Evolutionary conservation across 2,797 vertebrate genomes (phyloP).

Genomic region (Eurystomus glaucurus): DNA sequence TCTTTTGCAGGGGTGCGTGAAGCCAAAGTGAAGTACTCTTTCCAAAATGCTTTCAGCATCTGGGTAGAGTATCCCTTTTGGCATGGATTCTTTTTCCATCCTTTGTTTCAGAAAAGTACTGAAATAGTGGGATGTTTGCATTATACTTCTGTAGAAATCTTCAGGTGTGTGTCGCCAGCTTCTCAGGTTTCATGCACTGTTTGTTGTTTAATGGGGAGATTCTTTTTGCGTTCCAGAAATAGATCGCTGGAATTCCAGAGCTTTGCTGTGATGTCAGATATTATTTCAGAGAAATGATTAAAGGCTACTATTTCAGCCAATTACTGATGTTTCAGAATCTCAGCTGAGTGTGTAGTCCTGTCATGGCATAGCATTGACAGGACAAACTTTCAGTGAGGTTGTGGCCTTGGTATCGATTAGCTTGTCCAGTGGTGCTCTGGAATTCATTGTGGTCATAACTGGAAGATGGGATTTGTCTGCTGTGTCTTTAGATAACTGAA

Average conservation of each 20-base stretch:
- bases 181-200: background rate
- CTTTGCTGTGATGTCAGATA: background rate
- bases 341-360: background rate
- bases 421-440: background rate
- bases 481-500: background rate
- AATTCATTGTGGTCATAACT: background rate
- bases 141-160: background rate
- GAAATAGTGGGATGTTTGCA: background rate
- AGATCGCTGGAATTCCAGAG: background rate
- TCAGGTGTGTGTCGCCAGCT: background rate
- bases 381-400: background rate
- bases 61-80: background rate
- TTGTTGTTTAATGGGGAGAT: background rate
- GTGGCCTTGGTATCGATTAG: background rate
- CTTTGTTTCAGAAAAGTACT: background rate
- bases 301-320: background rate
- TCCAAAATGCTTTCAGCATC: background rate
- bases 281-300: background rate
- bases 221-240: background rate
- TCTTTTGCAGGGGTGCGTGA: background rate
- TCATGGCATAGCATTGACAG: background rate
- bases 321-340: background rate
- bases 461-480: background rate
- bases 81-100: background rate
- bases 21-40: background rate